These are phyloP conservation scores for Eupithecia subfuscata DNA, from an alignment of 2,888 invertebrate species.

Conservation along the genomic window DNA sequence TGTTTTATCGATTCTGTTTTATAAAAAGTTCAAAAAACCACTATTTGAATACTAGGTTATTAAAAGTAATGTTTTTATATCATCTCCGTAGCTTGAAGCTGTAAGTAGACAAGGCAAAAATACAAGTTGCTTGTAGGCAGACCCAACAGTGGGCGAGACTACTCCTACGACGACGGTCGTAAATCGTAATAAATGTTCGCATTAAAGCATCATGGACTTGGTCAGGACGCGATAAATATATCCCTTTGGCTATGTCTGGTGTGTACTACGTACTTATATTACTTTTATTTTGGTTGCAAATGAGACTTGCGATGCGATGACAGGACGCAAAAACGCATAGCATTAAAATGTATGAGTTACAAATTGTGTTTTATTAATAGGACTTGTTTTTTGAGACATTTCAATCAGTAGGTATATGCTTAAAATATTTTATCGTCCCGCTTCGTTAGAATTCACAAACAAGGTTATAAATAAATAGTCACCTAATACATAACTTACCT, in stretches of 20 bases:
- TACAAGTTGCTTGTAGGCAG: constrained; percentile 46
- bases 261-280: constrained; percentile 44
- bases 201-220: constrained; percentile 62
- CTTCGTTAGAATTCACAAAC: background rate
- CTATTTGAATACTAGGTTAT: constrained; percentile 12
- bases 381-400: background rate
- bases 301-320: constrained; percentile 10
- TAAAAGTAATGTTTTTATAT: constrained; percentile 9
- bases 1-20: constrained; percentile 11
- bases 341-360: constrained; percentile 5
- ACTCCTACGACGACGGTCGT: constrained; percentile 58
- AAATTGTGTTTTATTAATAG: background rate
- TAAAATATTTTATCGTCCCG: background rate
- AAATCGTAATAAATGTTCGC: constrained; percentile 69
- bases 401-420: background rate
- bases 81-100: constrained; percentile 17
- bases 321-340: constrained; percentile 9
- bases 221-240: constrained; percentile 58
- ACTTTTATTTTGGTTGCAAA: constrained; percentile 26
- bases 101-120: constrained; percentile 37
- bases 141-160: constrained; percentile 65
- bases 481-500: background rate
- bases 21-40: constrained; percentile 10
- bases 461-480: constrained; percentile 5
- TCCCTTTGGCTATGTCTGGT: constrained; percentile 52